Evolutionary conservation across 2,797 vertebrate species (phyloP).

Genomic region (Capromys pilorides): DNA sequence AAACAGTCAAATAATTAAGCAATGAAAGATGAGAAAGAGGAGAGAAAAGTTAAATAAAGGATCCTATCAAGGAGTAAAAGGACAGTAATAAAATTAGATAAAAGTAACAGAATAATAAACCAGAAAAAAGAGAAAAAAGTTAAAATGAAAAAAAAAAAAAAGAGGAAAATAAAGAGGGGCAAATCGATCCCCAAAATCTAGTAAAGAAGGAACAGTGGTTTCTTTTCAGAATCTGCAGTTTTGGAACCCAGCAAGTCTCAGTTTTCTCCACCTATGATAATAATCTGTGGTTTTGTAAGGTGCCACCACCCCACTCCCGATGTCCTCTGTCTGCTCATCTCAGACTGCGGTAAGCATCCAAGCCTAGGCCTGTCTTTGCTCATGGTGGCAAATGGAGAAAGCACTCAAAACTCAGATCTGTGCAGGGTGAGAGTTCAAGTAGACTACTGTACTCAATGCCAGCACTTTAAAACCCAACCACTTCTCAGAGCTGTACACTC

Average conservation of each 20-base stretch:
- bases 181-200: background rate
- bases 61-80: background rate
- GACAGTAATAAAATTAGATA: background rate
- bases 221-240: background rate
- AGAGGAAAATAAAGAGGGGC: background rate
- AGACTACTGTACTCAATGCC: background rate
- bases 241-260: background rate
- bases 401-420: background rate
- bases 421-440: background rate
- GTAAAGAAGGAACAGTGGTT: background rate
- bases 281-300: background rate
- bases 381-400: background rate
- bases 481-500: background rate
- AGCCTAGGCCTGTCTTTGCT: background rate
- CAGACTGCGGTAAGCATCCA: background rate
- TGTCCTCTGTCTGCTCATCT: background rate
- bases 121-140: background rate
- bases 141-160: background rate
- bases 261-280: background rate
- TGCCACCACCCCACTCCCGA: background rate
- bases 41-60: background rate
- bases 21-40: background rate
- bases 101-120: background rate
- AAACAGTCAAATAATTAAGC: background rate
- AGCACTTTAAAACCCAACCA: background rate